phyloP scores from a whole-genome alignment of 2,888 invertebrate genomes.

The Trichogramma evanescens region DNA sequence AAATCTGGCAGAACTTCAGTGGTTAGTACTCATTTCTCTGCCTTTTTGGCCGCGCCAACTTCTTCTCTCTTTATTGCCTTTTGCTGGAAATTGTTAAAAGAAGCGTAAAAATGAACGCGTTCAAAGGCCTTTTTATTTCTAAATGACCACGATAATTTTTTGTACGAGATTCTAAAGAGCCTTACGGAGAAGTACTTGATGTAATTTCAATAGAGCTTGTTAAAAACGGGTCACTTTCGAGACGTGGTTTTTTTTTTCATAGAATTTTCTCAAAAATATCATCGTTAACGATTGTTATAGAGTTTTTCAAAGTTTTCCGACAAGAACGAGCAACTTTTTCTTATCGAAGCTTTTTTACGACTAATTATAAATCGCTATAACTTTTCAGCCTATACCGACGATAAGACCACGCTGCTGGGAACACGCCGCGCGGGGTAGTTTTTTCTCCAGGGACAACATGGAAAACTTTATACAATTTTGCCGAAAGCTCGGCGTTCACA shows the following conservation, averaged over 20 bases:
- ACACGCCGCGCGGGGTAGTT: constrained; percentile 75
- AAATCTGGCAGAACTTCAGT: constrained; percentile 58
- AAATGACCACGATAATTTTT: neutral
- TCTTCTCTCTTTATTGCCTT: neutral
- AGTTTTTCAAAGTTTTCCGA: neutral
- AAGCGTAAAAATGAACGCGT: neutral
- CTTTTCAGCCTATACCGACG: constrained; percentile 60
- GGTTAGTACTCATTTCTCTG: constrained; percentile 44
- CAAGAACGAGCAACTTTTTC: too few species aligned
- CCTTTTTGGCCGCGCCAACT: neutral
- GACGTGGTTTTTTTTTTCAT: too few species aligned
- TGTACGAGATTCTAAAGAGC: too few species aligned
- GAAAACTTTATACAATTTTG: constrained; percentile 86
- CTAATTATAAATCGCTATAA: neutral
- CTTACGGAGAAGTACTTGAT: too few species aligned
- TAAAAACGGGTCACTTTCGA: too few species aligned
- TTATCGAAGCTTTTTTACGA: too few species aligned
- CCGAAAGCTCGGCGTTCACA: constrained; percentile 74
- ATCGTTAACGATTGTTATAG: neutral
- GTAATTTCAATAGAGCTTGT: too few species aligned
- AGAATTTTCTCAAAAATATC: too few species aligned
- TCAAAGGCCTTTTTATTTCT: neutral
- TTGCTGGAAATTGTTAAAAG: neutral
- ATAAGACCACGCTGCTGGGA: constrained; percentile 74
- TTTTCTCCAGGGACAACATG: constrained; percentile 83